phyloP scores from a whole-genome alignment of 2,888 invertebrate species.

The Halictus quadricinctus region DNA sequence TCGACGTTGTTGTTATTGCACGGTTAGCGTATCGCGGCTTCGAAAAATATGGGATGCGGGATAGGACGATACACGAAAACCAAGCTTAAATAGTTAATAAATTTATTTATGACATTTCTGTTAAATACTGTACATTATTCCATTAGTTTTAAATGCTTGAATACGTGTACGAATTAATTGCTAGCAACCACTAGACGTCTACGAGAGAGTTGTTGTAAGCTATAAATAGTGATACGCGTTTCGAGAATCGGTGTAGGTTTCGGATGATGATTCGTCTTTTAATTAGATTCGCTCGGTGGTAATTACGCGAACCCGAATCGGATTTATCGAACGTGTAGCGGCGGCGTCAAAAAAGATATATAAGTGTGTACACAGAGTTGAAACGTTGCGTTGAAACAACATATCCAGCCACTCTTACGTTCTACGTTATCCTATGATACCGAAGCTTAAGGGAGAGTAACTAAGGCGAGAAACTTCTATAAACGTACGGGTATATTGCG shows the following conservation, averaged over 20 bases:
- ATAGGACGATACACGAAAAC: neutral
- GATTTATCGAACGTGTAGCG: conserved; percentile 1
- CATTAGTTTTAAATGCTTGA: conserved; percentile 57
- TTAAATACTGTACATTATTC: conserved; percentile 72
- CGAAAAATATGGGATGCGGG: neutral
- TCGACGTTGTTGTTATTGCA: neutral
- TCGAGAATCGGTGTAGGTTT: neutral
- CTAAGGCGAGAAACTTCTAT: conserved; percentile 19
- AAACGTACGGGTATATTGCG: conserved; percentile 15
- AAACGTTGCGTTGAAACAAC: conserved; percentile 11
- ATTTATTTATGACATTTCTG: conserved; percentile 68
- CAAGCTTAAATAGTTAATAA: conserved; percentile 60
- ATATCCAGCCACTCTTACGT: conserved; percentile 20
- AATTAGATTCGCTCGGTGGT: conserved; percentile 24
- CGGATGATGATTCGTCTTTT: neutral
- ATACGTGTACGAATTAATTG: conserved; percentile 67
- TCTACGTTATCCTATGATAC: conserved; percentile 5
- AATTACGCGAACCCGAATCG: conserved; percentile 29
- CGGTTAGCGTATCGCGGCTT: neutral
- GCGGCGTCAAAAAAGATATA: conserved; percentile 31
- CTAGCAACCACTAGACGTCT: conserved; percentile 65
- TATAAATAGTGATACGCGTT: conserved; percentile 35
- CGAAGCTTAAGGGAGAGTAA: neutral
- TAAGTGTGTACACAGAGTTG: neutral
- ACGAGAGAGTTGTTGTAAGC: conserved; percentile 47